Evolutionary conservation across 2,797 vertebrate species (phyloP).

Genomic region (Eulemur rubriventer): DNA sequence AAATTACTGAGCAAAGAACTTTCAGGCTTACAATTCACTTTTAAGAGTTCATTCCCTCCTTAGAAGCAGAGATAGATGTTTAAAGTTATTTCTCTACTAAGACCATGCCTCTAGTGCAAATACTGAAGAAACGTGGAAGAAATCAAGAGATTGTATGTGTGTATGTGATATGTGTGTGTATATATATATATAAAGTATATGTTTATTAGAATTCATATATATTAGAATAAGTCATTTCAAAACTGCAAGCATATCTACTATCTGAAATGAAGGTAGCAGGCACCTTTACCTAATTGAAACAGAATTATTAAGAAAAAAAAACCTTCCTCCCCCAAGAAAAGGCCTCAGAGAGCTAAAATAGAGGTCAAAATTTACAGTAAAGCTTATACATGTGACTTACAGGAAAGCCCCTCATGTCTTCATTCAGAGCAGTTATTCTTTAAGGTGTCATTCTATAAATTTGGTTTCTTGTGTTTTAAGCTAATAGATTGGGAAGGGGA

Average conservation of each 20-base stretch:
- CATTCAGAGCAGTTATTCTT: neutral
- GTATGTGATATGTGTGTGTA: neutral
- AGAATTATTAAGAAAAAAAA: constrained; percentile 16
- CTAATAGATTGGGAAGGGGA: neutral
- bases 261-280: constrained; percentile 19
- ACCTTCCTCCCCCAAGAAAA: neutral
- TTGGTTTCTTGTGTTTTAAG: constrained; percentile 27
- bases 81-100: neutral
- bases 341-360: neutral
- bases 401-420: neutral
- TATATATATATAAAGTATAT: no score
- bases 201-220: no score
- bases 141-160: neutral
- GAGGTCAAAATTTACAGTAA: neutral
- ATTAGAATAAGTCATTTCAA: constrained; percentile 7
- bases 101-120: neutral
- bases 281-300: neutral
- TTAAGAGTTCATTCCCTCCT: neutral
- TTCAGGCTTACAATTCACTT: neutral
- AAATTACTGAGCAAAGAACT: neutral
- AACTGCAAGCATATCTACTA: neutral
- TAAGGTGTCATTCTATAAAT: constrained; percentile 20
- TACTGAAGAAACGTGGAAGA: neutral
- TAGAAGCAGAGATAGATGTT: neutral
- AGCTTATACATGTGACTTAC: neutral